A percentile compares a stretch with the other conserved stretches of the same genome.
Conservation (phyloP, 2,113 vertebrate genomes). For the Litocranius walleri region DNA sequence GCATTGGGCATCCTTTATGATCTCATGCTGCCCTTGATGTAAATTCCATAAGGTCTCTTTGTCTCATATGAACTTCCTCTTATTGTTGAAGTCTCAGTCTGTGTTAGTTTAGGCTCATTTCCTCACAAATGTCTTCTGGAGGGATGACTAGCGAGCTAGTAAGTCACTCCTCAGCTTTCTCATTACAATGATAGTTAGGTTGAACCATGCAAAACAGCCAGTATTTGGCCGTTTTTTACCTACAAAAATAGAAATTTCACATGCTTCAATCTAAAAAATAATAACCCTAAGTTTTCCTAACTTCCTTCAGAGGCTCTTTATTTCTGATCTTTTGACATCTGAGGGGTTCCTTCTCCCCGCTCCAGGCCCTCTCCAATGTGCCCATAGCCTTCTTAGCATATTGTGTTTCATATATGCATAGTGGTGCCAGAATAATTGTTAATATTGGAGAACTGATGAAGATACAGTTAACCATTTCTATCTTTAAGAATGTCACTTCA, state of each 20-base stretch:
- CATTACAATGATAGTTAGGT: not conserved
- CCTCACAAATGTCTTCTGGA: not conserved
- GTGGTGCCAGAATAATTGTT: not conserved
- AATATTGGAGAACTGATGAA: not conserved
- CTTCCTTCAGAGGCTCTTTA: constrained; percentile 10
- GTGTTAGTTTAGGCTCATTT: not conserved
- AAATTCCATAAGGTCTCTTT: not conserved
- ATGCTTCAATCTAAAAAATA: not conserved
- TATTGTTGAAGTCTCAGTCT: not conserved
- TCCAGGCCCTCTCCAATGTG: not conserved
- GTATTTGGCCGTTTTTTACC: not conserved
- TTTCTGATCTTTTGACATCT: not conserved
- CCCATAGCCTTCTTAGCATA: not conserved
- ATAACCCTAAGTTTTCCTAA: not conserved
- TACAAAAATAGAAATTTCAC: not conserved
- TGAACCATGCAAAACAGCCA: not conserved
- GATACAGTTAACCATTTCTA: not conserved
- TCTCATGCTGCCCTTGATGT: not conserved
- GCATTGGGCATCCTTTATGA: no score
- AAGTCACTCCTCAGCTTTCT: not conserved
- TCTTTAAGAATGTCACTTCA: not conserved
- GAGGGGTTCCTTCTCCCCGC: not conserved
- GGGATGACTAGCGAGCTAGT: not conserved
- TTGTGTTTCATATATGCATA: not conserved
- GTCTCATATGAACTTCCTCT: not conserved